These are phyloP conservation scores for Drosophila baimaii DNA, from an alignment of 1,140 invertebrate species.

Conservation along the genomic window DNA sequence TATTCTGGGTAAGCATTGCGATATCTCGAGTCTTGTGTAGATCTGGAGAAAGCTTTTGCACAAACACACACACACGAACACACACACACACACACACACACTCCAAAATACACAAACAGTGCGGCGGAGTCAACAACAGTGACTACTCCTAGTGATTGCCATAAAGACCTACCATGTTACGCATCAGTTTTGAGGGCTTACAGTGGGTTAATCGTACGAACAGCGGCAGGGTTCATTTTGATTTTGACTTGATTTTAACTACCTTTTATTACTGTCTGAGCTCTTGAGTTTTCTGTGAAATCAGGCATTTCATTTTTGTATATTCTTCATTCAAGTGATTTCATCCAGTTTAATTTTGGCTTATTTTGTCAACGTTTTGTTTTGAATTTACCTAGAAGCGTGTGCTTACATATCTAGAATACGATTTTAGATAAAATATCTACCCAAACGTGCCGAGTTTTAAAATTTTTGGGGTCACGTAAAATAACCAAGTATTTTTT, in stretches of 20 bases:
- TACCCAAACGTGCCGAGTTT: not conserved
- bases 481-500: not conserved
- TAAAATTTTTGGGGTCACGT: not conserved
- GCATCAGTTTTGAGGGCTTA: constrained; percentile 1
- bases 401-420: not conserved
- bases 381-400: not conserved
- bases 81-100: not conserved
- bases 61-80: not conserved
- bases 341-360: not conserved
- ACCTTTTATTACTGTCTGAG: not conserved
- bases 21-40: constrained; percentile 28
- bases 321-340: constrained; percentile 1
- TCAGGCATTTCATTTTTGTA: not conserved
- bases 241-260: not conserved
- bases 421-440: not conserved
- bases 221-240: not conserved
- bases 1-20: constrained; percentile 85
- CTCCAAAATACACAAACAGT: not conserved
- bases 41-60: constrained; percentile 2
- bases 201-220: not conserved
- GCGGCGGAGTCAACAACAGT: constrained; percentile 33
- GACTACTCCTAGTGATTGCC: constrained; percentile 1
- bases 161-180: constrained; percentile 13
- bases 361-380: not conserved
- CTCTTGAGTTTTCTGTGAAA: not conserved